Percentiles rank a stretch among this genome's conserved stretches.
Evolutionary conservation across 2,797 vertebrate genomes (phyloP).

Genomic region (Anniella stebbinsi): DNA sequence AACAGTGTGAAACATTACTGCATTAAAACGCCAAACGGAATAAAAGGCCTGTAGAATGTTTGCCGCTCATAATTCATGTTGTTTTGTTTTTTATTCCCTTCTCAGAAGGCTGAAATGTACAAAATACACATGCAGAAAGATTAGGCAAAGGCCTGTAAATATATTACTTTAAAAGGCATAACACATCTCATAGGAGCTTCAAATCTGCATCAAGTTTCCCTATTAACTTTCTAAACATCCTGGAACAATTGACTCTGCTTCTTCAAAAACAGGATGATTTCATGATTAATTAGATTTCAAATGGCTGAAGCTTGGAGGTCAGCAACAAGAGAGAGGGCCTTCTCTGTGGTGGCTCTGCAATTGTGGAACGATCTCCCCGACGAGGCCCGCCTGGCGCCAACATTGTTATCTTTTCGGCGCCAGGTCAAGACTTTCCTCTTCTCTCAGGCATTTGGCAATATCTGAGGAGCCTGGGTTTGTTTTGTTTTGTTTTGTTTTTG

Average conservation of each 20-base stretch:
- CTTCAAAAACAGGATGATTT: slow-evolving; percentile 52
- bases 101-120: slow-evolving; percentile 62
- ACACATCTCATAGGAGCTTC: slow-evolving; percentile 50
- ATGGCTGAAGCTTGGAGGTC: slow-evolving; percentile 43
- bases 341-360: no score
- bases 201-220: slow-evolving; percentile 36
- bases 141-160: slow-evolving; percentile 40
- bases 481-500: no score
- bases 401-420: no score
- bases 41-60: slow-evolving; percentile 51
- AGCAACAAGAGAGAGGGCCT: no score
- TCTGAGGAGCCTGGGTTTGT: no score
- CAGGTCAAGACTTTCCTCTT: no score
- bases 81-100: slow-evolving; percentile 56
- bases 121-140: slow-evolving; percentile 49
- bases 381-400: no score
- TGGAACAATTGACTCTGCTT: slow-evolving; percentile 56
- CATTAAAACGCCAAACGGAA: slow-evolving; percentile 58
- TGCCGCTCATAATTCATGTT: slow-evolving; percentile 53
- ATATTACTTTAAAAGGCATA: slow-evolving; percentile 5
- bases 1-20: slow-evolving; percentile 51
- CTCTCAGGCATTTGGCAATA: no score
- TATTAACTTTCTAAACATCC: slow-evolving; percentile 54
- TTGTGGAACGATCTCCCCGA: no score
- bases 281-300: slow-evolving; percentile 71